These are phyloP conservation scores for Pissodes strobi DNA, from an alignment of 1,140 invertebrate species.

Conservation along the genomic window DNA sequence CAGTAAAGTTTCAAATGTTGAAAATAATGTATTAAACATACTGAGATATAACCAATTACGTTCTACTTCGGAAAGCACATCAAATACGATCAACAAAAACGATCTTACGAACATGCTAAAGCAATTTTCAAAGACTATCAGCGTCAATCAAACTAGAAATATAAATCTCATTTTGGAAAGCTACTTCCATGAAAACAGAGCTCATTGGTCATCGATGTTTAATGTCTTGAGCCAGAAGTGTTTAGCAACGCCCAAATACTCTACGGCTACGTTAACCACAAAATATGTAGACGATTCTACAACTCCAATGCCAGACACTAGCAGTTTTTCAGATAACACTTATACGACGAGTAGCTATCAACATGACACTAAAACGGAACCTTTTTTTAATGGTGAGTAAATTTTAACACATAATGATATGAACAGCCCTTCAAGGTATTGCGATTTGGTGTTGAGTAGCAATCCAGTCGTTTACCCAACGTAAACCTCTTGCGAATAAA, in stretches of 20 bases:
- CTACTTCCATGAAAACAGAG: constrained; percentile 40
- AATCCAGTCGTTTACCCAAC: too few species aligned
- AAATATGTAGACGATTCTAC: not conserved
- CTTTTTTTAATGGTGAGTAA: not conserved
- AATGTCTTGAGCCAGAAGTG: not conserved
- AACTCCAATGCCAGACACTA: too few species aligned
- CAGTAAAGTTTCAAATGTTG: not conserved
- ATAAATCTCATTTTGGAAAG: constrained; percentile 25
- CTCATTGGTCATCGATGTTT: constrained; percentile 21
- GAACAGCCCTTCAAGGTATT: too few species aligned
- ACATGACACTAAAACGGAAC: not conserved
- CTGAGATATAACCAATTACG: not conserved
- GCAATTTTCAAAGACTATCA: not conserved
- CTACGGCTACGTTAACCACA: not conserved
- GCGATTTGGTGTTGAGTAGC: too few species aligned
- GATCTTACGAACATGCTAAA: not conserved
- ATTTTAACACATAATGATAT: too few species aligned
- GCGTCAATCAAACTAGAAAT: constrained; percentile 2
- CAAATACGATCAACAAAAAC: not conserved
- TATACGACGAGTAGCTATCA: not conserved
- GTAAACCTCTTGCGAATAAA: too few species aligned
- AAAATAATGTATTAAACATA: not conserved
- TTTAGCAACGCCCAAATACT: not conserved
- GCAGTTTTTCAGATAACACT: not conserved
- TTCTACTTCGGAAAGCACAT: not conserved